These are phyloP conservation scores for Cyclargus thomasi DNA, from an alignment of 1,140 invertebrate species.

Conservation along the genomic window DNA sequence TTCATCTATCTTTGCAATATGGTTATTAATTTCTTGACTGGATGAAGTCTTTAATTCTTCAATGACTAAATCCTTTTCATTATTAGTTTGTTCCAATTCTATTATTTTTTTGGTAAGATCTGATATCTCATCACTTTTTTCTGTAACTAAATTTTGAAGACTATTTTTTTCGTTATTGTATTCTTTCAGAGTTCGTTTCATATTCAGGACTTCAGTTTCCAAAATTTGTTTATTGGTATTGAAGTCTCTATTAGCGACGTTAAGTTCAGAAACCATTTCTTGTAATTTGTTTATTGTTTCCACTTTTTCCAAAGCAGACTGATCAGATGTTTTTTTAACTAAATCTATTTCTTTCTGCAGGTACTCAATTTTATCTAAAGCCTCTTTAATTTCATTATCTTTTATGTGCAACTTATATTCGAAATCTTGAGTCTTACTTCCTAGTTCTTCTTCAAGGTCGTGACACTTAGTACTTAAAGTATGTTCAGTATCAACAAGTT, in stretches of 20 bases:
- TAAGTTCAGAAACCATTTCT: not conserved
- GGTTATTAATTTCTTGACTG: slow-evolving; percentile 37
- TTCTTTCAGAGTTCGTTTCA: slow-evolving; percentile 25
- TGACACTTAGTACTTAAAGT: slow-evolving; percentile 35
- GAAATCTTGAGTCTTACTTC: slow-evolving; percentile 38
- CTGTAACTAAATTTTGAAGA: slow-evolving; percentile 16
- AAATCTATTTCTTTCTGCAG: slow-evolving; percentile 33
- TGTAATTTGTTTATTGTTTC: not conserved
- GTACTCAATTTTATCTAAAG: slow-evolving; percentile 34
- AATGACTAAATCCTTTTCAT: slow-evolving; percentile 25
- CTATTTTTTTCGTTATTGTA: slow-evolving; percentile 28
- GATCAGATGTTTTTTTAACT: not conserved
- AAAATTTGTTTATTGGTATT: slow-evolving; percentile 23
- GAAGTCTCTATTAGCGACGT: not conserved
- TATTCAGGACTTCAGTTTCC: slow-evolving; percentile 36
- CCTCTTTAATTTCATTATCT: slow-evolving; percentile 44
- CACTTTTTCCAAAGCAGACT: not conserved
- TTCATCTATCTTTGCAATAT: slow-evolving; percentile 35
- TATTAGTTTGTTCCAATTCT: slow-evolving; percentile 20
- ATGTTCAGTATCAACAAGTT: slow-evolving; percentile 38
- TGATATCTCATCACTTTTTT: slow-evolving; percentile 17
- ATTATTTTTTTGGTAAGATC: slow-evolving; percentile 24
- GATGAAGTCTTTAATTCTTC: slow-evolving; percentile 22
- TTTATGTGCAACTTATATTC: slow-evolving; percentile 36
- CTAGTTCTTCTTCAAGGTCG: slow-evolving; percentile 36